Evolutionary conservation across 2,888 invertebrate species (phyloP), one percentile per base, ranked within the genome.

Genomic region (Drosophila subquinaria): DNA sequence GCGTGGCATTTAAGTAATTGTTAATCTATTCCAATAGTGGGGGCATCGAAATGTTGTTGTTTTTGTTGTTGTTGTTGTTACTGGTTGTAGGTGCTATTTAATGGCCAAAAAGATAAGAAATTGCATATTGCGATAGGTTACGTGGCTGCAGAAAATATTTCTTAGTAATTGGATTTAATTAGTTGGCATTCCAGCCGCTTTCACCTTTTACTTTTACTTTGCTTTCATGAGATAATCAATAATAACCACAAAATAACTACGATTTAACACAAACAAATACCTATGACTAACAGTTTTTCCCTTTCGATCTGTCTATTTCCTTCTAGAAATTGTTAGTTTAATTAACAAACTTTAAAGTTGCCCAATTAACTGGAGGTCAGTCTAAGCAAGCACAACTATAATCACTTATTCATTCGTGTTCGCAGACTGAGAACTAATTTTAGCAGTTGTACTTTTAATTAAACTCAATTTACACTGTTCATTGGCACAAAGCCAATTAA

Each of bases 1-100:
- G 81, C 76, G 71, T 88, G 78, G 88, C 76, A 83, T 83, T 83
- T 83, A 88, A 85, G 86, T 88, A 88, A 85, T 88, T 88, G 83
- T 76, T 76, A 88, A 88, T 83, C 83, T 81, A 86, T 83, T 74
- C 48, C 20, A 36, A 20, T 52, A 48, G 30, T 27, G 43, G 40
- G 15, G 27, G 9, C n/a, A 38, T 4, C 17, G n/a, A 15, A 30
- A 36, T 9, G 10, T 4, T 38, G 11, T 23, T 51, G 10, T 23
- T 30, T 4, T 36, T 13, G 13, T 57, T 27, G 36, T 36, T 38
- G 13, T 30, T 51, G n/a, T 23, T 30, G 5, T n/a, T 13, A 17
- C 53, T 27, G 48, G 48, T 45, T 40, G 40, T 40, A 33, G 42
- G 23, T 40, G 30, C 23, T 43, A 42, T 67, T 62, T 62, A 64